phyloP scores from a whole-genome alignment of 2,113 vertebrate species.

The Diadophis punctatus region DNA sequence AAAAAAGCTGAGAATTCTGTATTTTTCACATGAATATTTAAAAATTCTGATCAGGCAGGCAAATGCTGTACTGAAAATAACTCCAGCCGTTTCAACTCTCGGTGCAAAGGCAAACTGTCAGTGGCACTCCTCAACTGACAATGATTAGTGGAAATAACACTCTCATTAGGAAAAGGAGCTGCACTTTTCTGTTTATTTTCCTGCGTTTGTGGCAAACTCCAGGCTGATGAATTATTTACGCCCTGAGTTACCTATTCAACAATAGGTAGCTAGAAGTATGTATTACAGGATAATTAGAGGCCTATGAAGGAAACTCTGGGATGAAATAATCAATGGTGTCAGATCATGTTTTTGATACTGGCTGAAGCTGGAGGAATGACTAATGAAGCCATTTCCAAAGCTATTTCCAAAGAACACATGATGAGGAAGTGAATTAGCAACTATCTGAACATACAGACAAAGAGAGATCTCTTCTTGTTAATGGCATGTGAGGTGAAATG shows the following conservation, averaged over 20 bases:
- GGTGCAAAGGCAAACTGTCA: neutral
- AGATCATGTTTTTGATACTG: neutral
- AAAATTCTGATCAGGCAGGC: neutral
- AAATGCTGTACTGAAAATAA: neutral
- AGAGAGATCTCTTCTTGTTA: neutral
- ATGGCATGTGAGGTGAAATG: neutral
- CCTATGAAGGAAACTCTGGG: neutral
- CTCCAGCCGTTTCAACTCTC: neutral
- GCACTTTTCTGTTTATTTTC: neutral
- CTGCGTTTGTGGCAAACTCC: neutral
- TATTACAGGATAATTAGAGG: neutral
- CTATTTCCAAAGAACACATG: neutral
- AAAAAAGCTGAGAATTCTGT: neutral
- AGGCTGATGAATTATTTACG: neutral
- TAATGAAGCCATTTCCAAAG: neutral
- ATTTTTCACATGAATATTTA: neutral
- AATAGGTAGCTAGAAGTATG: neutral
- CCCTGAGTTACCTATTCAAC: neutral
- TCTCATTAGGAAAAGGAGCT: slow-evolving; percentile 1
- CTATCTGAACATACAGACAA: neutral
- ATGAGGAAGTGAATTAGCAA: neutral
- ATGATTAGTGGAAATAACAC: slow-evolving; percentile 9
- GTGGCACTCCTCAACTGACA: neutral
- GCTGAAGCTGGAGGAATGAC: neutral
- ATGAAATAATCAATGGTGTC: neutral